Percentiles rank a stretch among this genome's conserved stretches.
Conservation (phyloP, 2,797 vertebrate species). For the Rhinatrema bivittatum region DNA sequence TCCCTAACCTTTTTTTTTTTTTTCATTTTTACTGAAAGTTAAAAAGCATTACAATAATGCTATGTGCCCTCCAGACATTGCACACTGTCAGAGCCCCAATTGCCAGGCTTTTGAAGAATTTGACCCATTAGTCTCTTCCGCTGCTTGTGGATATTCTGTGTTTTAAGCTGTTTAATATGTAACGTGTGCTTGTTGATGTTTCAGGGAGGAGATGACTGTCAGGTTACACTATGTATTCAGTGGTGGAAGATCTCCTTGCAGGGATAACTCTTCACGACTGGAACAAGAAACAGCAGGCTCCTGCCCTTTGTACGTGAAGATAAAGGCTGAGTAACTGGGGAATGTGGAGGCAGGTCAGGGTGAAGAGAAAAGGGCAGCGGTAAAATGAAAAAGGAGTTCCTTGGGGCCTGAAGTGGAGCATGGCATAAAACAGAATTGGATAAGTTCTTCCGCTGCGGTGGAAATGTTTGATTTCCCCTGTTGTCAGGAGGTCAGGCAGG, state of each 20-base stretch:
- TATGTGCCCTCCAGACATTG: too few relatives aligned
- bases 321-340: slow-evolving; percentile 36
- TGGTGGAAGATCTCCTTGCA: neutral
- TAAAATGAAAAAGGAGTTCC: slow-evolving; percentile 53
- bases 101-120: too few relatives aligned
- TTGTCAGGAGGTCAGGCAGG: slow-evolving; percentile 33
- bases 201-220: neutral
- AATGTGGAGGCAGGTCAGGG: slow-evolving; percentile 39
- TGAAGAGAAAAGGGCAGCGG: slow-evolving; percentile 34
- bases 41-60: too few relatives aligned
- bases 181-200: slow-evolving; percentile 18
- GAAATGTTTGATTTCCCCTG: slow-evolving; percentile 49
- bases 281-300: slow-evolving; percentile 9
- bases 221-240: neutral
- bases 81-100: too few relatives aligned
- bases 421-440: slow-evolving; percentile 24
- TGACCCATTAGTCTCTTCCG: too few relatives aligned
- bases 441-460: slow-evolving; percentile 18
- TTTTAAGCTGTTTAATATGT: slow-evolving; percentile 25
- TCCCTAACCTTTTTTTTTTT: too few relatives aligned
- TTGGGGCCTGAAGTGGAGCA: slow-evolving; percentile 33
- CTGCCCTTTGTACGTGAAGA: slow-evolving; percentile 30
- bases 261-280: slow-evolving; percentile 17
- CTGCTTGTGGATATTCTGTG: slow-evolving; percentile 15
- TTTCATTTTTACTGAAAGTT: too few relatives aligned